Conservation (phyloP, 2,888 invertebrate genomes). For the Eupsilia transversa region DNA sequence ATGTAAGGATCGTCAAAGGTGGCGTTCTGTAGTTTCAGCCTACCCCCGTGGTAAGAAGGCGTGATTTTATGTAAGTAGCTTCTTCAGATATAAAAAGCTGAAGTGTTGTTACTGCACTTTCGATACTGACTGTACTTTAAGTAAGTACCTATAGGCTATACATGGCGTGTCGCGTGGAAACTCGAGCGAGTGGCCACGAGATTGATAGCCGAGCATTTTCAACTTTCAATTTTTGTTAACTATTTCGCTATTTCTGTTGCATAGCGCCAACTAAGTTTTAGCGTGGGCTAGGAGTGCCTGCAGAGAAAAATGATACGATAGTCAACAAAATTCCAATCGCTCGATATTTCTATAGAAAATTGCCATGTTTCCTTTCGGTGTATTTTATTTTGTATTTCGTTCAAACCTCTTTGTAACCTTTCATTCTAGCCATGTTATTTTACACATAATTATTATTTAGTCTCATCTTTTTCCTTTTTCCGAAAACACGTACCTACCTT, state of each 20-base stretch:
- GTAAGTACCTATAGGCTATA: background rate
- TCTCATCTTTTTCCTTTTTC: background rate
- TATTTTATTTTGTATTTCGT: background rate
- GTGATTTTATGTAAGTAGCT: background rate
- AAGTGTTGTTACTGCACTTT: conserved; percentile 1
- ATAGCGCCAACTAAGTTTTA: background rate
- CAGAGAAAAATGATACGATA: background rate
- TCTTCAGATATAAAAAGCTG: background rate
- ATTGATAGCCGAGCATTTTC: conserved; percentile 19
- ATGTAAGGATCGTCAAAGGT: background rate
- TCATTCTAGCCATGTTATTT: no score
- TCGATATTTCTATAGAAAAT: background rate
- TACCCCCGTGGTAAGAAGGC: background rate
- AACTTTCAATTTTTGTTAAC: conserved; percentile 24
- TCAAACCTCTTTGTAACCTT: background rate
- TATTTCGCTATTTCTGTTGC: conserved; percentile 6
- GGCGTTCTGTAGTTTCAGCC: background rate
- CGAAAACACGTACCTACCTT: background rate
- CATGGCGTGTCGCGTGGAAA: background rate
- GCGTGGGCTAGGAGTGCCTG: background rate
- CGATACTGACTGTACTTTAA: background rate
- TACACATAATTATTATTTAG: background rate
- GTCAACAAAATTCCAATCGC: background rate
- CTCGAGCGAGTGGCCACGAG: background rate
- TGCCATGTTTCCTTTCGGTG: background rate